These are phyloP conservation scores for Botrylloides violaceus DNA, from an alignment of 23 tunicate species.

Conservation along the genomic window DNA sequence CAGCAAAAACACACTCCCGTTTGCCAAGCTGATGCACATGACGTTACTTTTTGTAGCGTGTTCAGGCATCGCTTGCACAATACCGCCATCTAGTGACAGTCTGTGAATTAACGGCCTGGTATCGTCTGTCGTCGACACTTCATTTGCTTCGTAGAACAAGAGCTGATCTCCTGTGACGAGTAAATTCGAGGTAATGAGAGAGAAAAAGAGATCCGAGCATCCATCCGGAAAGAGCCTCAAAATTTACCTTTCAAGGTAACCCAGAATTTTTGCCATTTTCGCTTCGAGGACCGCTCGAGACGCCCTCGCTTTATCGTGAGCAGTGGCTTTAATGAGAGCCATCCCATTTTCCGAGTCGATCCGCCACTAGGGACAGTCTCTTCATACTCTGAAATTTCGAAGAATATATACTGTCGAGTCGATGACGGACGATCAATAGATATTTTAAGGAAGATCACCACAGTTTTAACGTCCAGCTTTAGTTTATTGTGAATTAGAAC, in stretches of 20 bases:
- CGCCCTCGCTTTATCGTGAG: slow-evolving; percentile 8
- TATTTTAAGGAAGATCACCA: too few relatives aligned
- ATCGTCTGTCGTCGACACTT: slow-evolving; percentile 7
- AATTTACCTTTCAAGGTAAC: slow-evolving; percentile 21
- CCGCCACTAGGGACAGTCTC: slow-evolving; percentile 6
- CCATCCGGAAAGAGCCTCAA: too few relatives aligned
- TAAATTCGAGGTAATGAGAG: too few relatives aligned
- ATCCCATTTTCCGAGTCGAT: slow-evolving; percentile 4
- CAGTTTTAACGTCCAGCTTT: too few relatives aligned
- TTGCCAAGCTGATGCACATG: not conserved
- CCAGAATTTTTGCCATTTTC: slow-evolving; percentile 22
- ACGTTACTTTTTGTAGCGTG: slow-evolving; percentile 16
- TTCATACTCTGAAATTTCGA: slow-evolving; percentile 13
- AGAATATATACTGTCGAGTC: too few relatives aligned
- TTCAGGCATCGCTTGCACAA: slow-evolving; percentile 21
- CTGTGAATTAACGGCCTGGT: not conserved
- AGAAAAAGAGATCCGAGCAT: too few relatives aligned
- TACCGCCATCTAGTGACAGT: slow-evolving; percentile 10
- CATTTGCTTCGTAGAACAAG: slow-evolving; percentile 9
- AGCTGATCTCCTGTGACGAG: slow-evolving; percentile 8
- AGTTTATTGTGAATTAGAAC: too few relatives aligned
- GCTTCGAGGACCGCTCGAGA: not conserved
- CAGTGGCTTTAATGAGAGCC: slow-evolving; percentile 11
- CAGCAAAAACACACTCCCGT: slow-evolving; percentile 6
- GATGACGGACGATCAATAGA: too few relatives aligned